These are phyloP conservation scores for Acinonyx jubatus DNA, from an alignment of 2,113 vertebrate species.

Conservation along the genomic window DNA sequence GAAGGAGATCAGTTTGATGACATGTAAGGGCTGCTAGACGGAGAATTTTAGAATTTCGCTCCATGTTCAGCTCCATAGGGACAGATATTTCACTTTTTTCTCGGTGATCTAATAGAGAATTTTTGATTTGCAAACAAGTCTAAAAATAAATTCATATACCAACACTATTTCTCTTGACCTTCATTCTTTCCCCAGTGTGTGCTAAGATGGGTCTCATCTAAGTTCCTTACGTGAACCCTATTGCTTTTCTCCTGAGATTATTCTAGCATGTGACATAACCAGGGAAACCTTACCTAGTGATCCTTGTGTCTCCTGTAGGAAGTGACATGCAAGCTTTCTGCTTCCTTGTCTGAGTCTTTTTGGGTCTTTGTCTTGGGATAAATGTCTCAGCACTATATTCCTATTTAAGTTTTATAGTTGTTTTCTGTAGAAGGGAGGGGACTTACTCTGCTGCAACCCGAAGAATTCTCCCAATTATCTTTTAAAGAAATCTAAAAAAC, in stretches of 20 bases:
- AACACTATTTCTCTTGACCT: neutral
- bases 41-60: neutral
- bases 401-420: neutral
- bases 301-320: neutral
- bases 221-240: neutral
- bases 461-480: neutral
- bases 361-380: neutral
- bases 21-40: neutral
- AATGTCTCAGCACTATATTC: neutral
- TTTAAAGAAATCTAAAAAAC: neutral
- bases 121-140: neutral
- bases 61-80: neutral
- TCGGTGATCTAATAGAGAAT: neutral
- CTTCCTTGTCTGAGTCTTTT: neutral
- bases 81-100: slow-evolving; percentile 1
- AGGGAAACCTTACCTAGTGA: neutral
- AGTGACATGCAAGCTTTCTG: neutral
- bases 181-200: neutral
- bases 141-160: slow-evolving; percentile 40
- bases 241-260: neutral
- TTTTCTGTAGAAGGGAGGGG: neutral
- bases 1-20: neutral
- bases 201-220: neutral
- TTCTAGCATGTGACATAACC: neutral
- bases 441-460: neutral